These are phyloP conservation scores for Chiloscyllium punctatum DNA, from an alignment of 2,797 vertebrate genomes.

Conservation along the genomic window DNA sequence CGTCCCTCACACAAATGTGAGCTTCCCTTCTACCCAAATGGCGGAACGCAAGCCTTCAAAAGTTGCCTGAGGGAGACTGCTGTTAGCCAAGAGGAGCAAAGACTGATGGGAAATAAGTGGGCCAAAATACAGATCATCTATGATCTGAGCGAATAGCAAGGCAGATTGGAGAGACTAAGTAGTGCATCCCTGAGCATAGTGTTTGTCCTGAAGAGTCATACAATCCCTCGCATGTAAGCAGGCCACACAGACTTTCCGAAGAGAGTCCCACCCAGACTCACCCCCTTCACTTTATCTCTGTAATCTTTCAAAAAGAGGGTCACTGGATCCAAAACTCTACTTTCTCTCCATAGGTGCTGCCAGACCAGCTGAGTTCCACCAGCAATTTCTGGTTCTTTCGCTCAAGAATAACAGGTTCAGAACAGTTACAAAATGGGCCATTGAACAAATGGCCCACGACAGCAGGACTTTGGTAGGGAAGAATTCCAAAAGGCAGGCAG, in stretches of 20 bases:
- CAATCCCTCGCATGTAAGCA: no score
- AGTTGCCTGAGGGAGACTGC: no score
- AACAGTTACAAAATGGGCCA: not conserved
- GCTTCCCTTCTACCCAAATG: not conserved
- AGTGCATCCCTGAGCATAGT: no score
- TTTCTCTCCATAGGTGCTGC: no score
- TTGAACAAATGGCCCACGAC: not conserved
- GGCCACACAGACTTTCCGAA: no score
- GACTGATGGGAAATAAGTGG: not conserved
- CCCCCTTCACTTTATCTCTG: no score
- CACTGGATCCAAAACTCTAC: no score
- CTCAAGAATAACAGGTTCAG: not conserved
- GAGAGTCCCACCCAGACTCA: no score
- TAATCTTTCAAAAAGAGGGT: no score
- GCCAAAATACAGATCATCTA: not conserved
- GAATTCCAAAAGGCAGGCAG: not conserved
- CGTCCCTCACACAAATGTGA: not conserved
- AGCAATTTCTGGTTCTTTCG: no score
- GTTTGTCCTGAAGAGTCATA: no score
- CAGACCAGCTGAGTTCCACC: no score
- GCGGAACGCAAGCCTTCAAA: not conserved
- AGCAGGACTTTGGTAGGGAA: not conserved
- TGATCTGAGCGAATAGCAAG: not conserved
- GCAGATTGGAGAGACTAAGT: not conserved
- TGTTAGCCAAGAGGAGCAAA: not conserved